These are phyloP conservation scores for Machaerirhynchus nigripectus DNA, from an alignment of 2,113 vertebrate species.

Conservation along the genomic window DNA sequence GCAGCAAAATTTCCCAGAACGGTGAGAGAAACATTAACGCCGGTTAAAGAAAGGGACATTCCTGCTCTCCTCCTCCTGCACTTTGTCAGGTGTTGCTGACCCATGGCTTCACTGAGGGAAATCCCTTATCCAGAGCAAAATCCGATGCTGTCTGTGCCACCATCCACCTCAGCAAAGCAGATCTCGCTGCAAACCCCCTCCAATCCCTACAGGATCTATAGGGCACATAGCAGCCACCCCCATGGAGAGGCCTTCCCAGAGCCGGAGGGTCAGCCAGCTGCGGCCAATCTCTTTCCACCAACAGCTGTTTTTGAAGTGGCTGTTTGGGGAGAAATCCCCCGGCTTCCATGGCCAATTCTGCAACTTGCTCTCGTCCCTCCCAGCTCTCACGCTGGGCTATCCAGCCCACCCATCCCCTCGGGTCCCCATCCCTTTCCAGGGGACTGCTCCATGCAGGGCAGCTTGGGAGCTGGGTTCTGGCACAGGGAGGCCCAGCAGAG, in stretches of 20 bases:
- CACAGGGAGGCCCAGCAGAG: neutral
- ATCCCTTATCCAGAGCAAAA: neutral
- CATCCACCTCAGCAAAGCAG: fast-evolving
- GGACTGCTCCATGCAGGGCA: fast-evolving
- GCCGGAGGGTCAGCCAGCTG: neutral
- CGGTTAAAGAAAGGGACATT: neutral
- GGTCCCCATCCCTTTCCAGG: neutral
- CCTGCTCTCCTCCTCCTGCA: neutral
- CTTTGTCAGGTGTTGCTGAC: neutral
- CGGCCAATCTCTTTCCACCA: neutral
- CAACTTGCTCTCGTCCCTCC: neutral
- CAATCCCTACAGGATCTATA: neutral
- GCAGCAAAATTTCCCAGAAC: neutral
- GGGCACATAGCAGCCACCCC: neutral
- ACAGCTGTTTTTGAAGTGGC: conserved; percentile 13
- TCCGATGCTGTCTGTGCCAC: fast-evolving
- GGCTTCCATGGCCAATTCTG: neutral
- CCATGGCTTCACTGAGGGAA: neutral
- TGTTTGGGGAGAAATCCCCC: conserved; percentile 15
- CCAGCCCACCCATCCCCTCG: neutral
- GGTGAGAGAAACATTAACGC: neutral
- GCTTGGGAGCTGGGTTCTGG: neutral
- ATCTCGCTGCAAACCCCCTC: neutral
- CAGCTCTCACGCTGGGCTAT: neutral
- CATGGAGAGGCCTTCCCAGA: neutral